phyloP scores from a whole-genome alignment of 2,113 vertebrate species.

The Asarcornis scutulata region DNA sequence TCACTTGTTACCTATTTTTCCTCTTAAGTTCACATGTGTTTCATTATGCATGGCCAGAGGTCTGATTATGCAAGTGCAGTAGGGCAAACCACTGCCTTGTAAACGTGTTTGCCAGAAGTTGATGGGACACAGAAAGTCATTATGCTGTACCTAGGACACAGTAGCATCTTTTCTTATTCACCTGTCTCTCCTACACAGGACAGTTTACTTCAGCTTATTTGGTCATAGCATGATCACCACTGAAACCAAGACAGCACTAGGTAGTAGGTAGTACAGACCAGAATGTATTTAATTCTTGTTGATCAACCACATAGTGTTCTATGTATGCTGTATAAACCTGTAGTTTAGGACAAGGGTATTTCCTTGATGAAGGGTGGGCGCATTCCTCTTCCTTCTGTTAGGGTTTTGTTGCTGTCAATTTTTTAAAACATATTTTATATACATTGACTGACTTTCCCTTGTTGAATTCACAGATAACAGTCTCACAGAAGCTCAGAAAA shows the following conservation, averaged over 20 bases:
- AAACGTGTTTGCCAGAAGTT: not conserved
- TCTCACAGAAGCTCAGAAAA: conserved; percentile 25
- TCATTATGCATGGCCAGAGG: not conserved
- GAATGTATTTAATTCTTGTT: not conserved
- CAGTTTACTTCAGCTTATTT: not conserved
- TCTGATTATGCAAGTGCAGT: not conserved
- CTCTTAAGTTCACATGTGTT: not conserved
- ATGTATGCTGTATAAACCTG: not conserved
- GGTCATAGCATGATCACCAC: not conserved
- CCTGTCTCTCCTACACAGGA: not conserved
- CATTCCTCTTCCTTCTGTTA: not conserved
- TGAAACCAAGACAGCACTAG: not conserved
- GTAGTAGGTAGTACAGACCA: not conserved
- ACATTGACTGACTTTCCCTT: not conserved
- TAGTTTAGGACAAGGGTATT: not conserved
- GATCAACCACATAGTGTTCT: not conserved
- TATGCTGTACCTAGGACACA: not conserved
- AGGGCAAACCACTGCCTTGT: not conserved
- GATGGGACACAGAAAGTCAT: not conserved
- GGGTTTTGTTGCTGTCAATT: not conserved
- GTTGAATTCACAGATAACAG: not conserved
- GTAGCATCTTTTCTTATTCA: not conserved
- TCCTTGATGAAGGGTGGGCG: not conserved
- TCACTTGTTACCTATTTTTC: not conserved
- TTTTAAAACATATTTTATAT: not conserved